These are phyloP conservation scores for Sympetrum striolatum DNA, from an alignment of 2,888 invertebrate genomes.

Conservation along the genomic window DNA sequence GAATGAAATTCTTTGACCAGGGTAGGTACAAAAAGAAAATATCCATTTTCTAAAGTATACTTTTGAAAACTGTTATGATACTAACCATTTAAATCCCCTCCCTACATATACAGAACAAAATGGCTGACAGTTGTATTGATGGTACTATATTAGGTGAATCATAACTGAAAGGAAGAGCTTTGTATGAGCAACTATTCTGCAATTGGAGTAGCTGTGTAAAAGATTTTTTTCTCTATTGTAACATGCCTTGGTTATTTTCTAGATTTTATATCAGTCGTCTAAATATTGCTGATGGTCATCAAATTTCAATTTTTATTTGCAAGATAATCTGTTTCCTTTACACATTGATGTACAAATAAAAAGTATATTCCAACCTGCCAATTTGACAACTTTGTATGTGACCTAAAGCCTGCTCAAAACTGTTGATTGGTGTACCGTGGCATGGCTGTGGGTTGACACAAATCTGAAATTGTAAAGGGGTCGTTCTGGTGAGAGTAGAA, in stretches of 20 bases:
- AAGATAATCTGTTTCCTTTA: conserved; percentile 33
- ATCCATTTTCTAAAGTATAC: conserved; percentile 38
- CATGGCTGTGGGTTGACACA: neutral
- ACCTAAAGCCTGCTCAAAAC: conserved; percentile 14
- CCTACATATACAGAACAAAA: conserved; percentile 37
- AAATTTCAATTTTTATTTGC: conserved; percentile 28
- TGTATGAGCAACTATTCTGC: conserved; percentile 37
- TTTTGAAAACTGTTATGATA: conserved; percentile 46
- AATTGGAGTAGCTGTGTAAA: conserved; percentile 32
- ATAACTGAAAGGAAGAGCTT: conserved; percentile 26
- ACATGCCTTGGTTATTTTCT: conserved; percentile 33
- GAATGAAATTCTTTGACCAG: conserved; percentile 35
- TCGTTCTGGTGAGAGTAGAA: neutral
- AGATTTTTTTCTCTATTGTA: conserved; percentile 32
- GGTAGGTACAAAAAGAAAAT: conserved; percentile 28
- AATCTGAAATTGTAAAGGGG: conserved; percentile 10
- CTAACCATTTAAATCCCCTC: conserved; percentile 40
- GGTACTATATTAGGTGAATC: conserved; percentile 39
- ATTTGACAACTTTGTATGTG: conserved; percentile 9
- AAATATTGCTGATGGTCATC: conserved; percentile 30
- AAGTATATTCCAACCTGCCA: conserved; percentile 32
- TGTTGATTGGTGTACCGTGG: neutral
- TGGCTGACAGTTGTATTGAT: conserved; percentile 44
- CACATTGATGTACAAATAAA: conserved; percentile 5
- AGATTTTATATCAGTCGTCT: conserved; percentile 35